These are phyloP conservation scores for Rotaria macrura DNA, from an alignment of 2,888 invertebrate genomes.

Conservation along the genomic window DNA sequence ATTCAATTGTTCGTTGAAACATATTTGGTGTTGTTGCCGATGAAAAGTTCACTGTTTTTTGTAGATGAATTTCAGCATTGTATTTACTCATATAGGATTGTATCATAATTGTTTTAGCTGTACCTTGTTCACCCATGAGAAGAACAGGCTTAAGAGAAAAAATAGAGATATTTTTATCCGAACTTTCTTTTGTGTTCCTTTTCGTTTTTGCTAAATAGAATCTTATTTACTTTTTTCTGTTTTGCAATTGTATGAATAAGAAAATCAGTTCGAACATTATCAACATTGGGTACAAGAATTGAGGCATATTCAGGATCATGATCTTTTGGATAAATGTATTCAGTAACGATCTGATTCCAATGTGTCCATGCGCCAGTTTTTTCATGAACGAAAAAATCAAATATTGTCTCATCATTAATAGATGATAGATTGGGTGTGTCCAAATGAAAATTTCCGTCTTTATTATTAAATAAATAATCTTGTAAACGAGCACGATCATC, in stretches of 20 bases:
- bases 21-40: conserved; percentile 86
- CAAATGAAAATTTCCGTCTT: conserved; percentile 37
- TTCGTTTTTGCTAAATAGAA: too few relatives aligned
- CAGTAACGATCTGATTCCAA: conserved; percentile 73
- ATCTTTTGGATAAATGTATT: conserved; percentile 74
- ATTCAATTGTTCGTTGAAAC: conserved; percentile 80
- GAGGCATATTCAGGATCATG: conserved; percentile 77
- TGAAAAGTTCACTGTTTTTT: conserved; percentile 82
- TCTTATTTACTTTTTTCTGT: conserved; percentile 58
- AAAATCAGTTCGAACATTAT: conserved; percentile 82
- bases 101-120: conserved; percentile 93
- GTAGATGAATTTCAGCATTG: conserved; percentile 70
- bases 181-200: too few relatives aligned
- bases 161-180: too few relatives aligned
- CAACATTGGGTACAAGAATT: conserved; percentile 82
- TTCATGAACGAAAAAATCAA: conserved; percentile 72
- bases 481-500: conserved; percentile 50
- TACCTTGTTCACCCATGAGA: conserved; percentile 61
- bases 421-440: conserved; percentile 40
- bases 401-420: conserved; percentile 61
- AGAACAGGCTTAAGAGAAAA: conserved; percentile 29
- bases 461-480: conserved; percentile 55
- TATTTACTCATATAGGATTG: conserved; percentile 81
- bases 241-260: conserved; percentile 73
- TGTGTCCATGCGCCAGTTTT: conserved; percentile 62